phyloP scores from a whole-genome alignment of 1,140 invertebrate species.

The Cydia amplana region DNA sequence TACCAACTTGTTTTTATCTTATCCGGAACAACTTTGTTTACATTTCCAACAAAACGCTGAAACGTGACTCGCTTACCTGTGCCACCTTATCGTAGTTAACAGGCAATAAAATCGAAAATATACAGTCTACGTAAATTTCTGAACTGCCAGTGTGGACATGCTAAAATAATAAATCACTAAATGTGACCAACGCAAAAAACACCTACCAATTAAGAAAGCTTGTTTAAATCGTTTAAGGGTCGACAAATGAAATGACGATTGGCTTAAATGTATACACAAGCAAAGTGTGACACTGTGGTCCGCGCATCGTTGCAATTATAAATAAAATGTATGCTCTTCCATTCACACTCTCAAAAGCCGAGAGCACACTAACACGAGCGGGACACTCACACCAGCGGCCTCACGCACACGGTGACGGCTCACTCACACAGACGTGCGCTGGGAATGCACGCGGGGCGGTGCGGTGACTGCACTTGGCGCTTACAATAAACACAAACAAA shows the following conservation, averaged over 20 bases:
- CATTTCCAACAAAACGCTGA: conserved; percentile 71
- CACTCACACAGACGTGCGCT: conserved; percentile 61
- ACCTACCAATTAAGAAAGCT: conserved; percentile 12
- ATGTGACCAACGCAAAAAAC: not conserved
- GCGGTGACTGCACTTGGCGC: conserved; percentile 77
- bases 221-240: conserved; percentile 9
- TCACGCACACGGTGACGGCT: conserved; percentile 52
- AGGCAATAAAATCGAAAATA: conserved; percentile 71
- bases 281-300: conserved; percentile 64
- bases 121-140: conserved; percentile 42
- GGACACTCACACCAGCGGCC: conserved; percentile 55
- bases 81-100: conserved; percentile 70
- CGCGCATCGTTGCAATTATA: conserved; percentile 77
- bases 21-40: conserved; percentile 77
- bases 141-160: conserved; percentile 10
- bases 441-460: conserved; percentile 69
- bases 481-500: conserved; percentile 79
- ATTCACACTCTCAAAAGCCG: conserved; percentile 77
- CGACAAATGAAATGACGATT: conserved; percentile 46
- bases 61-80: conserved; percentile 70
- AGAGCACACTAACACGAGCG: conserved; percentile 55
- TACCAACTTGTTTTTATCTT: conserved; percentile 68
- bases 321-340: conserved; percentile 76
- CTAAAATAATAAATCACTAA: conserved; percentile 15
- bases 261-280: conserved; percentile 55